Base-by-base conservation (phyloP, 1,140 invertebrate genomes). In the Spodoptera frugiperda region DNA sequence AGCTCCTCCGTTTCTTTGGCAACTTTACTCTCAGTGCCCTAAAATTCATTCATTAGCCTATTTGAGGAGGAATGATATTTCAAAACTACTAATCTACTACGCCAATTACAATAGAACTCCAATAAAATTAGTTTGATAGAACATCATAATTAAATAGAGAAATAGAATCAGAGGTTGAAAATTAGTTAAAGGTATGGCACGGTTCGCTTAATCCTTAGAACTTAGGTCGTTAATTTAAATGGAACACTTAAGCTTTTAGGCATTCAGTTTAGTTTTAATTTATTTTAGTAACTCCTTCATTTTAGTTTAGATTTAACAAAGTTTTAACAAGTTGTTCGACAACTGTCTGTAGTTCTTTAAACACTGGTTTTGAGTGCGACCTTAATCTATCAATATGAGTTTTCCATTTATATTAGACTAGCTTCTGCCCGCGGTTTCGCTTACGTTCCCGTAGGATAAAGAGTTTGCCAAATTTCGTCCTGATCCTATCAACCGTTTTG, bases 211-310 rank as follows among this genome's bases (percentile, higher is more conserved):
- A 12, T 19, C 33, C 59, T 63, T 67, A 67, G 21, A 67, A 67
- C 63, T 67, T 67, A n/a, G 14, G 33, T 67, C 63, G 44, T 67
- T 48, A 21, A 14, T 67, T 25, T 49, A 49, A 67, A 48, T 25
- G 11, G 63, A 67, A 67, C 15, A 49, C 12, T 65, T 49, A 49
- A 48, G 61, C 44, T 65, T 65, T 65, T 49, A 67, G 12, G 19
- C 11, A 25, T 67, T 25, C 17, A 49, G 44, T 67, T 6, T 65
- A 48, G 44, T 65, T 44, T 61, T 44, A 61, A 61, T 61, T 61
- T 39, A 17, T 44, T 39, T 15, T 44, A 61, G n/a, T 17, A 30
- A 9, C 33, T 61, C n/a, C 30, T 63, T 12, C 33, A 15, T 63
- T 44, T 63, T 5, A 44, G 15, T 63, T 44, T 44, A 17, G 33